Evolutionary conservation across 2,888 invertebrate species (phyloP).

Genomic region (Microchrysa polita): DNA sequence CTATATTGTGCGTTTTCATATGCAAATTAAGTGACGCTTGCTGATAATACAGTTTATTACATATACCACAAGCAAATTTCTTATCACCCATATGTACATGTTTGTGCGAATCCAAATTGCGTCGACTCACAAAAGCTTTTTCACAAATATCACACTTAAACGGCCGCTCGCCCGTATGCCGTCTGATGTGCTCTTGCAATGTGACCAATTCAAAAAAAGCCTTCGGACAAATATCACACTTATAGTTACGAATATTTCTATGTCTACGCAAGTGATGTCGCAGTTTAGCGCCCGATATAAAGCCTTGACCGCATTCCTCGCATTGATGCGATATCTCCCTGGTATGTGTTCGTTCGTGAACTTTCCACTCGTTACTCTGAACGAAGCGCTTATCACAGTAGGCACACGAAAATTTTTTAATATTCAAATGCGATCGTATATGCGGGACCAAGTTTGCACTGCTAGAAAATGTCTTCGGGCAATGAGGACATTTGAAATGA

Average conservation of each 20-base stretch:
- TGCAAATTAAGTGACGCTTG: neutral
- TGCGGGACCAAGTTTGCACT: conserved; percentile 33
- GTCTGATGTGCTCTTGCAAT: conserved; percentile 58
- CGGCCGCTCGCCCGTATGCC: conserved; percentile 57
- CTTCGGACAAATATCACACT: conserved; percentile 56
- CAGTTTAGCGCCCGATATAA: conserved; percentile 56
- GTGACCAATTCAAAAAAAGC: conserved; percentile 57
- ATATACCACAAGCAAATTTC: conserved; percentile 59
- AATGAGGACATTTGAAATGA: conserved; percentile 17
- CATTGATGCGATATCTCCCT: conserved; percentile 53
- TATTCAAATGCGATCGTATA: conserved; percentile 27
- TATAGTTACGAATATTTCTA: conserved; percentile 58
- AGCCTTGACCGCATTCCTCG: conserved; percentile 21
- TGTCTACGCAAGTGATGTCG: conserved; percentile 57
- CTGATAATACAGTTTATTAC: conserved; percentile 53
- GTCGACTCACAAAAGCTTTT: conserved; percentile 58
- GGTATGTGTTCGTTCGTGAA: conserved; percentile 56
- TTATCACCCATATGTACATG: conserved; percentile 57
- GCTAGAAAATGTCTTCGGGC: conserved; percentile 35
- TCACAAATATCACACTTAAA: conserved; percentile 54
- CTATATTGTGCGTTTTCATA: too few species aligned
- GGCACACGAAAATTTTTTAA: conserved; percentile 23
- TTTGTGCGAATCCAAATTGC: conserved; percentile 58
- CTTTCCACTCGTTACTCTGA: conserved; percentile 55
- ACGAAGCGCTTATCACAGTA: conserved; percentile 56